A percentile compares a stretch with the other conserved stretches of the same genome.
phyloP scores from a whole-genome alignment of 2,113 vertebrate genomes.

The Rissa tridactyla region DNA sequence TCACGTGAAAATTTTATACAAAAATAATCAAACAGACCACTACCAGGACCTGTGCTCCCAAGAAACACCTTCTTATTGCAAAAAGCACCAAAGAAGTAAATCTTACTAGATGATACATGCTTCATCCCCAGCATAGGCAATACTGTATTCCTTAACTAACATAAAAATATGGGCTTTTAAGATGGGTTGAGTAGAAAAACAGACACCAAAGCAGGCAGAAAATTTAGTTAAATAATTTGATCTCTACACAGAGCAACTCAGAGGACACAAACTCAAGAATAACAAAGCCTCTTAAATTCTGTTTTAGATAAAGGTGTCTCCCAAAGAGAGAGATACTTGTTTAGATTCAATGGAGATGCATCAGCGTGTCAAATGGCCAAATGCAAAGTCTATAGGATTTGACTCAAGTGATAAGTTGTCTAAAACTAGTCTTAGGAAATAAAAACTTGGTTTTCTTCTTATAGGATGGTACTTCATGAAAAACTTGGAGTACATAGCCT shows the following conservation, averaged over 20 bases:
- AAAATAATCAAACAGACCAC: neutral
- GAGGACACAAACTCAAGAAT: neutral
- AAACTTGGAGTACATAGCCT: neutral
- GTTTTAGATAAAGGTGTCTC: neutral
- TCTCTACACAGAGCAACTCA: neutral
- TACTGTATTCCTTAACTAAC: neutral
- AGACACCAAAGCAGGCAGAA: neutral
- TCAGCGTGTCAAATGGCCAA: neutral
- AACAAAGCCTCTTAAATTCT: neutral
- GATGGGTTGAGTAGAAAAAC: neutral
- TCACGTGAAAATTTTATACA: neutral
- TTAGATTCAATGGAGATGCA: neutral
- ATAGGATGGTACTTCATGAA: neutral
- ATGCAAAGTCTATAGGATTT: neutral
- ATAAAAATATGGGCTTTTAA: neutral
- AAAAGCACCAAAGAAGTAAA: neutral
- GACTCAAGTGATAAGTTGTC: neutral
- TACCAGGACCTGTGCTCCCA: neutral
- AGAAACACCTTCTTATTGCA: neutral
- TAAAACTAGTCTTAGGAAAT: neutral
- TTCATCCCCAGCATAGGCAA: neutral
- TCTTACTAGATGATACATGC: neutral
- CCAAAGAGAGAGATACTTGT: neutral
- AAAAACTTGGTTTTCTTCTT: neutral
- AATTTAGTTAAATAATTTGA: neutral